phyloP scores from a whole-genome alignment of 2,113 vertebrate species.

The Choloepus hoffmanni region DNA sequence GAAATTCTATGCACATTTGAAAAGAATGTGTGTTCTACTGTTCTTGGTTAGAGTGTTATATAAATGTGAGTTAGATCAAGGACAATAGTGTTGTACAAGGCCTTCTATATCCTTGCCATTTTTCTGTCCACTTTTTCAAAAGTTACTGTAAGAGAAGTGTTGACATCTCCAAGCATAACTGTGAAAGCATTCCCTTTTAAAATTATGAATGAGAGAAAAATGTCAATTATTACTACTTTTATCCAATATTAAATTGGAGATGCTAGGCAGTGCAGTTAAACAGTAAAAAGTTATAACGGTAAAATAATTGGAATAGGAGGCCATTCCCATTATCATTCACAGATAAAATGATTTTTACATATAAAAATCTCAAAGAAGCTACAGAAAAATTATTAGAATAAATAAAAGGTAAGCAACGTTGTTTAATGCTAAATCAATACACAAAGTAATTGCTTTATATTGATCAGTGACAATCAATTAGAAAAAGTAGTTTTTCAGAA shows the following conservation, averaged over 20 bases:
- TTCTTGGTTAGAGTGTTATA: no score
- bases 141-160: not conserved
- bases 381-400: not conserved
- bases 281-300: not conserved
- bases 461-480: not conserved
- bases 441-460: not conserved
- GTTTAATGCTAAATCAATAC: not conserved
- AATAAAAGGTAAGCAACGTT: not conserved
- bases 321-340: not conserved
- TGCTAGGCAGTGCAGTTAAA: not conserved
- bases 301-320: not conserved
- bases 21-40: not conserved
- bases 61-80: not conserved
- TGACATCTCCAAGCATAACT: not conserved
- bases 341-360: not conserved
- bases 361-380: not conserved
- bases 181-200: not conserved
- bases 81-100: not conserved
- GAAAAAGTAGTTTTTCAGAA: not conserved
- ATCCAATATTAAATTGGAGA: not conserved
- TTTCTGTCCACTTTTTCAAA: not conserved
- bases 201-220: not conserved
- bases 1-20: not conserved
- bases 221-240: not conserved
- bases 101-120: no score